phyloP scores from a whole-genome alignment of 2,797 vertebrate genomes.

The Sphenodon punctatus region DNA sequence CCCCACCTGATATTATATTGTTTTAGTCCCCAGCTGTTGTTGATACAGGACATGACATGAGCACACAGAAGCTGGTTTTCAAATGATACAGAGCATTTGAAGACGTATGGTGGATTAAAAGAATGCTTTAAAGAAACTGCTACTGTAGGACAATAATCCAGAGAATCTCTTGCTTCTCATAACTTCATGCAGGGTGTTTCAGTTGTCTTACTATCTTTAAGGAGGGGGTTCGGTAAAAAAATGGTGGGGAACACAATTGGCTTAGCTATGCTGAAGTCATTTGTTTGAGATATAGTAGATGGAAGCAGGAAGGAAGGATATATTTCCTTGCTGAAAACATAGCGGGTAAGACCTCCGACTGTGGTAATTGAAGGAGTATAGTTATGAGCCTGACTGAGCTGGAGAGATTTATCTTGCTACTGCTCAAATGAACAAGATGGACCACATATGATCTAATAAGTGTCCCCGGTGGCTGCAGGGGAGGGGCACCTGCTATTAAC shows the following conservation, averaged over 20 bases:
- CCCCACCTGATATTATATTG: no score
- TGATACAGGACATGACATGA: no score
- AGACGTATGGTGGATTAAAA: neutral
- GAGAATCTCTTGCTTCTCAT: neutral
- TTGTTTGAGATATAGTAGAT: neutral
- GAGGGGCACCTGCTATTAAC: no score
- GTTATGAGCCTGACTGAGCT: neutral
- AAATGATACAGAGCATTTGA: neutral
- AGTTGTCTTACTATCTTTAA: neutral
- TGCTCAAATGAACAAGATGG: no score
- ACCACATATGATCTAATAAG: no score
- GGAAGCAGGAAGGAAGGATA: neutral
- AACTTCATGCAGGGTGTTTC: neutral
- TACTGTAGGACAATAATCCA: neutral
- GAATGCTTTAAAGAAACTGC: neutral
- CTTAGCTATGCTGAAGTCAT: neutral
- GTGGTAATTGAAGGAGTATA: neutral
- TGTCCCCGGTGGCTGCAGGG: no score
- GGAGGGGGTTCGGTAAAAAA: neutral
- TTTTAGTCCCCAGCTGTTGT: no score
- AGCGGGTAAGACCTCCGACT: neutral
- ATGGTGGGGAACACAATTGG: neutral
- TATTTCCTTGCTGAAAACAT: neutral
- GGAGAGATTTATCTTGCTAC: neutral
- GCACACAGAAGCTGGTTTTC: no score